Conservation (phyloP, 2,113 vertebrate species). For the Pterocles gutturalis region DNA sequence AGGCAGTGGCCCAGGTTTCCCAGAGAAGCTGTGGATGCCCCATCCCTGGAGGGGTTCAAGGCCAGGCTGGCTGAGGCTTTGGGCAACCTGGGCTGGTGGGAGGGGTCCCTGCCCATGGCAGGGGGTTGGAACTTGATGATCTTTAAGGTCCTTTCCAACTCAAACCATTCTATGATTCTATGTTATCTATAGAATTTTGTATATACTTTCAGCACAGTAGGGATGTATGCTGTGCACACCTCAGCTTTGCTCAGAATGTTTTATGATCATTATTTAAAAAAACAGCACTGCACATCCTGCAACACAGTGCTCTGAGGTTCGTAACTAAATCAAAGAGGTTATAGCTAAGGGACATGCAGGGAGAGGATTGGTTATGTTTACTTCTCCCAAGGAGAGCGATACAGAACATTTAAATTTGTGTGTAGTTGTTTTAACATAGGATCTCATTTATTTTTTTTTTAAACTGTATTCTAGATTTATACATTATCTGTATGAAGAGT, state of each 20-base stretch:
- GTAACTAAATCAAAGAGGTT: background rate
- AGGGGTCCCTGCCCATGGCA: too few species aligned
- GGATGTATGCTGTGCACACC: background rate
- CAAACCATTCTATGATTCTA: too few species aligned
- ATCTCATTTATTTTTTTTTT: background rate
- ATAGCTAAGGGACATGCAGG: background rate
- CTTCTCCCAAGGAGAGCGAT: background rate
- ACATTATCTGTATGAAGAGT: fast-evolving
- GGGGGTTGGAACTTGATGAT: too few species aligned
- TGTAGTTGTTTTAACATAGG: background rate
- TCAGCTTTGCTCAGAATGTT: background rate
- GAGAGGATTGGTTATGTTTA: background rate
- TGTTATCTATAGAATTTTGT: background rate
- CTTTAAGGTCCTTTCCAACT: background rate
- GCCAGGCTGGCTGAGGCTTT: too few species aligned
- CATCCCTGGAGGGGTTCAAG: too few species aligned
- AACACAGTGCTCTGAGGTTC: background rate
- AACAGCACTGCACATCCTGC: background rate
- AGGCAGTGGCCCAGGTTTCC: too few species aligned
- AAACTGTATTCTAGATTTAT: background rate
- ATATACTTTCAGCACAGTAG: background rate
- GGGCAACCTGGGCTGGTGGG: too few species aligned
- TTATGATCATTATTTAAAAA: background rate
- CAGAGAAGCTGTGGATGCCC: too few species aligned
- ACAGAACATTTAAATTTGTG: background rate